Evolutionary conservation across 2,113 vertebrate species (phyloP), one percentile per base, ranked within the genome.

Genomic region (Gasterosteus nipponicus): DNA sequence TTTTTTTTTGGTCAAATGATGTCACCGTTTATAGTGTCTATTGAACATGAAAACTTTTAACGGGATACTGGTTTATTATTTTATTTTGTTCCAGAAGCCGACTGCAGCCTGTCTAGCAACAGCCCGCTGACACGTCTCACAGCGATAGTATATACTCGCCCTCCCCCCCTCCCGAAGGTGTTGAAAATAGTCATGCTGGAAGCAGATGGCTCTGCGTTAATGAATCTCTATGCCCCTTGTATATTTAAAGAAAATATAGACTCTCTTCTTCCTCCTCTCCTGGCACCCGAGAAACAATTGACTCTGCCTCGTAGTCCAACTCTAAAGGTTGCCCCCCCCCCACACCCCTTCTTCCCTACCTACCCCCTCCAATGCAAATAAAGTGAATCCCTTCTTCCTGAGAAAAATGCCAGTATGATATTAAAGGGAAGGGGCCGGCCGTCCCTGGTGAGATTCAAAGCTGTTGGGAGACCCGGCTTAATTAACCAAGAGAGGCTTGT

Each of bases 401-500:
- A 39, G 58, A 72, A 73, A 85, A 72, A 71, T 77, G 80, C 81
- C 78, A 69, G 83, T 77, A 84, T 87, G 74, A 77, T 69, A 41
- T 49, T 71, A 42, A 74, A 82, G 81, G 67, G 41, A 81, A 78
- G 85, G 80, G 71, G 70, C 77, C 75, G 73, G 70, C 72, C 65
- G 31, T 86, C 93, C 89, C 90, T 9, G 64, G 90, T 90, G 92
- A 89, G 82, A 70, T 73, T 83, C 56, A 59, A 81, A 77, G 87
- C 85, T 88, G 91, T 90, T 85, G 74, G 82, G 91, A 90, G 90
- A 89, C 75, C 75, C 29, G 60, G 80, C 88, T 92, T 95, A 94
- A 95, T 95, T 95, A 95, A 90, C 92, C 94, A 93, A 91, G 86
- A 92, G 93, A 93, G 93, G 92, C 80, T 88, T 90, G 76, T 84